Conservation (phyloP, 2,888 invertebrate species). For the Timema podura region DNA sequence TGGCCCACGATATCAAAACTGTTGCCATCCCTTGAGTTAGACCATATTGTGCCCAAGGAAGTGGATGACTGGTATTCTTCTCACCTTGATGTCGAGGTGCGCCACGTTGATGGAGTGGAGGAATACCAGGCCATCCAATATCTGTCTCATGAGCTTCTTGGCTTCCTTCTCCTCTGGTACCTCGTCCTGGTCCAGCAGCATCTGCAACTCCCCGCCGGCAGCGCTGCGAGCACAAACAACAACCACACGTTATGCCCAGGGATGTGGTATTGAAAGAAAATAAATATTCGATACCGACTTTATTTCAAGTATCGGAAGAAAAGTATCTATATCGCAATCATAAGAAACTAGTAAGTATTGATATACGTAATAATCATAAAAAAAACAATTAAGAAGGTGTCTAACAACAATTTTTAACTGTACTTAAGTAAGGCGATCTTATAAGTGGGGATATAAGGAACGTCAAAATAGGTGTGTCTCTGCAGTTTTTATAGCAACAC, state of each 20-base stretch:
- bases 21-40: background rate
- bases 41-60: background rate
- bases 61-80: constrained; percentile 7
- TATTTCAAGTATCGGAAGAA: no score
- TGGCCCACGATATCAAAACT: background rate
- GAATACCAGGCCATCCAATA: constrained; percentile 54
- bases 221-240: constrained; percentile 44
- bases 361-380: no score
- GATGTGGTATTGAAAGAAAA: no score
- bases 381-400: no score
- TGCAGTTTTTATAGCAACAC: no score
- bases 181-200: constrained; percentile 52
- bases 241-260: background rate
- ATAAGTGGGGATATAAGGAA: no score
- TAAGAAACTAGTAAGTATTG: no score
- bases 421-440: no score
- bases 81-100: constrained; percentile 60
- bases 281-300: no score
- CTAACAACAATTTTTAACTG: no score
- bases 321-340: no score
- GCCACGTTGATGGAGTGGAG: constrained; percentile 58
- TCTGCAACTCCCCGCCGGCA: constrained; percentile 58
- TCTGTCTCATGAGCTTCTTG: constrained; percentile 52
- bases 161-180: constrained; percentile 53
- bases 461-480: no score